Evolutionary conservation across 2,797 vertebrate genomes (phyloP).

Genomic region (Ciconia nigra): DNA sequence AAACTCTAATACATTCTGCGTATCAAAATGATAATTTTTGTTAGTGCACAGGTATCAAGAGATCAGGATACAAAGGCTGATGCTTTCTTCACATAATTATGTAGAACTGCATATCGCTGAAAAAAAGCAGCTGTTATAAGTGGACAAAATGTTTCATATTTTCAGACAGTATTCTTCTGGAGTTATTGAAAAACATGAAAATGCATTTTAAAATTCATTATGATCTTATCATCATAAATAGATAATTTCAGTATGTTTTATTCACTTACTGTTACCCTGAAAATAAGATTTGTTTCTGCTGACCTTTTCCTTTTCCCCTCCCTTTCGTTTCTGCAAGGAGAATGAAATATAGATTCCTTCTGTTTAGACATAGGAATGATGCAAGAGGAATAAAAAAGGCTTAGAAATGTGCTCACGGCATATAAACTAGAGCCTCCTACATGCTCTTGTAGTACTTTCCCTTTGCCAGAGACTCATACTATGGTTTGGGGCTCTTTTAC

Average conservation of each 20-base stretch:
- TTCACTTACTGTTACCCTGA: neutral
- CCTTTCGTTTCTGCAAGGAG: neutral
- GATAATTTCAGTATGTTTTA: neutral
- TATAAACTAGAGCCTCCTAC: neutral
- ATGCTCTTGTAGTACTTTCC: neutral
- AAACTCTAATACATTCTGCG: neutral
- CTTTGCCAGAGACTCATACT: neutral
- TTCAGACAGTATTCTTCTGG: neutral
- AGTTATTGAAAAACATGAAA: neutral
- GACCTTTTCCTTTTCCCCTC: neutral
- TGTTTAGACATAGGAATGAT: neutral
- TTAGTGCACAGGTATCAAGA: neutral
- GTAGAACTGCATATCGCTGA: neutral
- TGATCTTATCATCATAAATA: neutral
- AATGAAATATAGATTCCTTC: neutral
- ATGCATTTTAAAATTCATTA: neutral
- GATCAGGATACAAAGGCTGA: neutral
- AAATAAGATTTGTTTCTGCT: neutral
- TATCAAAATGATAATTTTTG: neutral
- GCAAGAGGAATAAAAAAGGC: neutral
- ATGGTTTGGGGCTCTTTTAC: neutral
- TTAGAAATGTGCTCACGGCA: neutral
- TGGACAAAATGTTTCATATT: neutral
- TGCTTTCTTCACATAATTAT: neutral
- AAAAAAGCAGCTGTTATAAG: neutral